Conservation (phyloP, 2,113 vertebrate genomes). For the Bubo blakistoni region DNA sequence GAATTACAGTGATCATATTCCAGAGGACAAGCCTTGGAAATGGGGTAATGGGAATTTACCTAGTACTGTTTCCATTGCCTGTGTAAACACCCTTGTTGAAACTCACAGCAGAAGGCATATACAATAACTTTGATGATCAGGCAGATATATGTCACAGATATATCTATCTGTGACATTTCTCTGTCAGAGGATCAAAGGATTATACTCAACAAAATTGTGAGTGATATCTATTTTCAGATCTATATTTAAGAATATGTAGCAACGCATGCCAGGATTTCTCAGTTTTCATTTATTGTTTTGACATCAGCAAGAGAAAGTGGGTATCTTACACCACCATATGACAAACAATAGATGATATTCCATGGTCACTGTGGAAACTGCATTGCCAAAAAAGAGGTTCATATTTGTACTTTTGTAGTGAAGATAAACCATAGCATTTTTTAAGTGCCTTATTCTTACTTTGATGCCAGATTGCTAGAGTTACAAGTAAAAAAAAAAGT, state of each 20-base stretch:
- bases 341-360: constrained; percentile 3
- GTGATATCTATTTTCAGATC: background rate
- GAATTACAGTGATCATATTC: background rate
- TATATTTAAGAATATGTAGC: background rate
- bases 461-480: background rate
- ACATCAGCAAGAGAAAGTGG: background rate
- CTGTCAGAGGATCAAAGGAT: background rate
- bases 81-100: background rate
- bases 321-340: background rate
- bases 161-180: background rate
- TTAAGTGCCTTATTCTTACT: background rate
- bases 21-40: background rate
- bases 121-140: background rate
- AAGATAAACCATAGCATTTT: background rate
- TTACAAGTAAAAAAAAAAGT: background rate
- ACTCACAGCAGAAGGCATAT: background rate
- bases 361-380: constrained; percentile 11
- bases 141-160: background rate
- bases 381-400: background rate
- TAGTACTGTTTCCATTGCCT: background rate
- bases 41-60: background rate
- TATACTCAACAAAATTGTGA: background rate
- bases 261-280: background rate
- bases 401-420: background rate
- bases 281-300: background rate